Evolutionary conservation across 2,797 vertebrate genomes (phyloP).

Genomic region (Eulemur mongoz): DNA sequence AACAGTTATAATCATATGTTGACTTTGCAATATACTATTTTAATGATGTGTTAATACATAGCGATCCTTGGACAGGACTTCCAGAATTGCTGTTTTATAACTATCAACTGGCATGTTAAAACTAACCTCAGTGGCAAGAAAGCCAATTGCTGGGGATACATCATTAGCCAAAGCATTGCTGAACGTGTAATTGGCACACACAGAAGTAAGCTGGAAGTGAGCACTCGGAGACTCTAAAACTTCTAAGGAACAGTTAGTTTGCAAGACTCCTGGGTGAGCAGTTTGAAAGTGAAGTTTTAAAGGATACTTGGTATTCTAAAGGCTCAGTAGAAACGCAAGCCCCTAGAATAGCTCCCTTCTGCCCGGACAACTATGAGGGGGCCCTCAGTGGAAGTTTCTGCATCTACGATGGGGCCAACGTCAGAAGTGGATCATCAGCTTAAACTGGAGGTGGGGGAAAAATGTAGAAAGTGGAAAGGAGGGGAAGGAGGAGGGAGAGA

Average conservation of each 20-base stretch:
- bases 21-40: slow-evolving; percentile 69
- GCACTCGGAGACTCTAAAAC: background rate
- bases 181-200: background rate
- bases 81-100: slow-evolving; percentile 61
- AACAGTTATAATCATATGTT: slow-evolving; percentile 77
- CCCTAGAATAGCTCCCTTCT: too few relatives aligned
- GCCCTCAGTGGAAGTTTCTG: background rate
- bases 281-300: background rate
- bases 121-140: slow-evolving; percentile 37
- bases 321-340: background rate
- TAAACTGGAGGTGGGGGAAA: background rate
- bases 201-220: background rate
- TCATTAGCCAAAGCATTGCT: background rate
- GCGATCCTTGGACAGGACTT: slow-evolving; percentile 57
- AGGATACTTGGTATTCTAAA: background rate
- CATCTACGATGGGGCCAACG: background rate
- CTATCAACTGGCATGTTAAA: slow-evolving; percentile 35
- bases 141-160: background rate
- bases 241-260: background rate
- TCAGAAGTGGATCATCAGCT: background rate
- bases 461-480: background rate
- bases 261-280: background rate
- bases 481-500: background rate
- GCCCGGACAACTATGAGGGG: background rate
- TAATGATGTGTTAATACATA: slow-evolving; percentile 75